A percentile compares a stretch with the other conserved stretches of the same genome.
phyloP scores from a whole-genome alignment of 1,140 invertebrate genomes.

The Tetraneura akinire region DNA sequence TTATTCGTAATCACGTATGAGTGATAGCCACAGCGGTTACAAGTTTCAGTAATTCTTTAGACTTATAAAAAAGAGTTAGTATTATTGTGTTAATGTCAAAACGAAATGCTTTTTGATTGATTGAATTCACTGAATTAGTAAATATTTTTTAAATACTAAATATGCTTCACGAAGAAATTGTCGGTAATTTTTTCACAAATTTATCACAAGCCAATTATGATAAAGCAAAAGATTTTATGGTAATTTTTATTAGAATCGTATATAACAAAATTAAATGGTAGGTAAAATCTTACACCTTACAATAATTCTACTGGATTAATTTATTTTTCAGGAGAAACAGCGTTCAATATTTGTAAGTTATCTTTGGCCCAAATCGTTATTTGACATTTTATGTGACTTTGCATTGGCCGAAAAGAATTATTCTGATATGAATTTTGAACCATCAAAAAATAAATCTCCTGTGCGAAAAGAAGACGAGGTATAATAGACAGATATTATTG shows the following conservation, averaged over 20 bases:
- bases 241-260: neutral
- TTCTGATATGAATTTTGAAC: constrained; percentile 31
- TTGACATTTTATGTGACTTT: constrained; percentile 44
- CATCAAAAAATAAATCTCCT: constrained; percentile 18
- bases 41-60: too few species aligned
- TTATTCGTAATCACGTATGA: too few species aligned
- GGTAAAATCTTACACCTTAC: neutral
- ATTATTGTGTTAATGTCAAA: too few species aligned
- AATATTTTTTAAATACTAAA: too few species aligned
- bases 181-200: neutral
- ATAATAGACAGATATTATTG: neutral
- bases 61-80: too few species aligned
- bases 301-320: neutral
- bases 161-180: constrained; percentile 36
- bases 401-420: constrained; percentile 44
- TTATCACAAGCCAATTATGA: constrained; percentile 16
- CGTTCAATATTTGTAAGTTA: neutral
- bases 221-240: constrained; percentile 42
- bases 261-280: too few species aligned
- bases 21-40: too few species aligned
- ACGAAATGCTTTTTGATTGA: too few species aligned
- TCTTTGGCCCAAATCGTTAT: constrained; percentile 24
- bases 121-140: too few species aligned
- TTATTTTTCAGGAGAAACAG: constrained; percentile 21
- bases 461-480: constrained; percentile 38